phyloP scores from a whole-genome alignment of 2,113 vertebrate genomes.

The Callipepla squamata region DNA sequence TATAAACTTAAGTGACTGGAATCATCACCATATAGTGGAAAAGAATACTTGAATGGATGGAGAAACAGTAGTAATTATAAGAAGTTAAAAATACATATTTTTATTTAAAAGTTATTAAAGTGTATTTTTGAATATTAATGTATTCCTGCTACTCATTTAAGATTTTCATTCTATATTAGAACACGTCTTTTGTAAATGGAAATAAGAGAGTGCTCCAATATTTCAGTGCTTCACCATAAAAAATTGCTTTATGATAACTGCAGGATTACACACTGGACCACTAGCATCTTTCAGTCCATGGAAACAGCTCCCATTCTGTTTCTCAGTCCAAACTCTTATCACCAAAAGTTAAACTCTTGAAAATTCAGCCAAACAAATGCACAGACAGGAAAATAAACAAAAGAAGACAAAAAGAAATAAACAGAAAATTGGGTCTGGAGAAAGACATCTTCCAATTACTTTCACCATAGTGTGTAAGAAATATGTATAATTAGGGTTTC shows the following conservation, averaged over 20 bases:
- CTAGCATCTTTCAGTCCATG: not conserved
- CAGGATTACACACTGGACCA: not conserved
- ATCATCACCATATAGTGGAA: not conserved
- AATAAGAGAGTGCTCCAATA: not conserved
- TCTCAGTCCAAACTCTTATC: not conserved
- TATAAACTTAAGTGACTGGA: fast-evolving
- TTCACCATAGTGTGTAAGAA: not conserved
- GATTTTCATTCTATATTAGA: not conserved
- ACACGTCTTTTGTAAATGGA: not conserved
- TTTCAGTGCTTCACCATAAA: not conserved
- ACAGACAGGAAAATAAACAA: not conserved
- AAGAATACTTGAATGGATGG: not conserved
- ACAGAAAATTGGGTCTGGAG: not conserved
- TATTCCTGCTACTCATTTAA: not conserved
- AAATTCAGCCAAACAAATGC: not conserved
- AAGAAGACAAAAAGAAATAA: not conserved
- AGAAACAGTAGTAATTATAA: not conserved
- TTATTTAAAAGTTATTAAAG: not conserved
- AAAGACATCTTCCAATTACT: not conserved
- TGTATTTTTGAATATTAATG: not conserved
- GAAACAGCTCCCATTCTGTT: not conserved
- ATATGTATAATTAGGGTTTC: not conserved
- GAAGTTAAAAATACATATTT: not conserved
- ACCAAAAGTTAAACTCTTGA: not conserved
- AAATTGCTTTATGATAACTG: not conserved